Percentiles rank a stretch among this genome's conserved stretches.
phyloP scores from a whole-genome alignment of 2,113 vertebrate species.

The Charadrius vociferus region DNA sequence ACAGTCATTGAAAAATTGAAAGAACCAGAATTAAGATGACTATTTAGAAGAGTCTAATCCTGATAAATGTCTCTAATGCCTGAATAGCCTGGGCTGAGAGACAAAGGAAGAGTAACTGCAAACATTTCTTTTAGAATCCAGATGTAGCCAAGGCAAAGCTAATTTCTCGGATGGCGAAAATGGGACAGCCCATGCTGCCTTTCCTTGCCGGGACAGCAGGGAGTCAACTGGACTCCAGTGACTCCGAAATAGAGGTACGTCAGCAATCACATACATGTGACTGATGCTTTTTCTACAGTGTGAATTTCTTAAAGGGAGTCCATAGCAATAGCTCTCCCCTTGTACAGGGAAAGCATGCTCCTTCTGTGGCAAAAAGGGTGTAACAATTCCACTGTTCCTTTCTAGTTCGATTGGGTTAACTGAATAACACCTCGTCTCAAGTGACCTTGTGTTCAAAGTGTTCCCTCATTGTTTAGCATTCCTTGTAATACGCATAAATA shows the following conservation, averaged over 20 bases:
- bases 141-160: constrained; percentile 93
- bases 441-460: background rate
- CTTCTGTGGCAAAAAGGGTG: background rate
- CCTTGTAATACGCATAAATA: background rate
- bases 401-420: background rate
- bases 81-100: background rate
- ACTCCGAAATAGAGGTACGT: constrained; percentile 90
- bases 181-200: constrained; percentile 97
- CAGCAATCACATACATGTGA: background rate
- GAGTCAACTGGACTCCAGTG: constrained; percentile 89
- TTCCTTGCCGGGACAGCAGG: constrained; percentile 80
- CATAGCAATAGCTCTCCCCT: background rate
- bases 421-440: background rate
- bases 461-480: background rate
- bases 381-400: background rate
- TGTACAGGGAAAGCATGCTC: background rate
- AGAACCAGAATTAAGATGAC: background rate
- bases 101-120: background rate
- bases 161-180: constrained; percentile 97
- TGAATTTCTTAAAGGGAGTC: background rate
- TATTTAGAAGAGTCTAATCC: background rate
- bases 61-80: background rate
- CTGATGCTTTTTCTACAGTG: background rate
- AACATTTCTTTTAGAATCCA: constrained; percentile 81
- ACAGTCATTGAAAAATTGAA: background rate